Percentiles rank a stretch among this genome's conserved stretches.
Conservation (phyloP, 2,797 vertebrate species). For the Rousettus madagascariensis region DNA sequence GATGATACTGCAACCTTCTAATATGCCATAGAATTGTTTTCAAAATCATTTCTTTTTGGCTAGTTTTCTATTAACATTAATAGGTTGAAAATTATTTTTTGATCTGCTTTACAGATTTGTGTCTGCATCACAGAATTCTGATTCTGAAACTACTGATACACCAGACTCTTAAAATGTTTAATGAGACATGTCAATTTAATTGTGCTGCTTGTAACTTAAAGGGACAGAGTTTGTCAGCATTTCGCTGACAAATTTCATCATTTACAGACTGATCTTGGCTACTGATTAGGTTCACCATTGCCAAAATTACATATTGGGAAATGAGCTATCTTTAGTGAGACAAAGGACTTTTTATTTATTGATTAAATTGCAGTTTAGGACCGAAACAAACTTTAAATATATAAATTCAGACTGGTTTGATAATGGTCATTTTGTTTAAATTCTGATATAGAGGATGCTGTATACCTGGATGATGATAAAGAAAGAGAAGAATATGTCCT, state of each 20-base stretch:
- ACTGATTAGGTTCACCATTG: constrained; percentile 4
- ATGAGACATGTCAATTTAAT: constrained; percentile 77
- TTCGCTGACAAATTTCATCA: constrained; percentile 59
- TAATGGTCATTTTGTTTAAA: constrained; percentile 62
- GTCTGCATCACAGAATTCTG: constrained; percentile 25
- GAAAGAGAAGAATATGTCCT: constrained; percentile 94
- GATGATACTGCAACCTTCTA: background rate
- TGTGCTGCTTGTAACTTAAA: constrained; percentile 58
- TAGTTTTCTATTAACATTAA: constrained; percentile 68
- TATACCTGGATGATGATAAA: constrained; percentile 91
- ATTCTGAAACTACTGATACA: constrained; percentile 62
- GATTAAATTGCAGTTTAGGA: background rate
- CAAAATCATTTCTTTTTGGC: constrained; percentile 59
- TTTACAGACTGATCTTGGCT: constrained; percentile 45
- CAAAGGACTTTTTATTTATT: constrained; percentile 32
- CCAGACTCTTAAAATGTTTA: constrained; percentile 64
- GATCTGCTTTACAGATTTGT: constrained; percentile 64
- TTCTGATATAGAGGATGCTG: constrained; percentile 88
- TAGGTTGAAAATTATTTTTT: constrained; percentile 75
- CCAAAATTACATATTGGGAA: constrained; percentile 45
- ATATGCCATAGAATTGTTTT: constrained; percentile 63
- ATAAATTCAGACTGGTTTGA: background rate
- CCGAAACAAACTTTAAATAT: background rate
- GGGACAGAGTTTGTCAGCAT: constrained; percentile 32
- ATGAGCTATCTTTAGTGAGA: constrained; percentile 43